Conservation (phyloP, 2,113 vertebrate species). For the Vicugna pacos region DNA sequence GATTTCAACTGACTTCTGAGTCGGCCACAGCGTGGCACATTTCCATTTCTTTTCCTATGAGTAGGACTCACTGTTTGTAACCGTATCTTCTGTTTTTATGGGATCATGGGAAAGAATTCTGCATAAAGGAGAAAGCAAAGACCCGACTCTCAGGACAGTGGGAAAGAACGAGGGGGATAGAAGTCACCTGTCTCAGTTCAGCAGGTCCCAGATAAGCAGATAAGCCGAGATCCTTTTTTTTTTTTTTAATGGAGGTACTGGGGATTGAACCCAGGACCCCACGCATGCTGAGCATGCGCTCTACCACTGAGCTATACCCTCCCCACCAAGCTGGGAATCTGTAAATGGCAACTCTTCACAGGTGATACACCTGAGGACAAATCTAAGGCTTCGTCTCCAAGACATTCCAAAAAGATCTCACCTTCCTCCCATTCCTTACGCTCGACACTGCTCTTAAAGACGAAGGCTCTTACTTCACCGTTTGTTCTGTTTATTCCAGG, state of each 20-base stretch:
- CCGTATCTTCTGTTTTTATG: not conserved
- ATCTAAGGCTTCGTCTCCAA: not conserved
- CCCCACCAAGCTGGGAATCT: not conserved
- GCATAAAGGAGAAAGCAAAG: not conserved
- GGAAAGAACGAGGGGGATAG: not conserved
- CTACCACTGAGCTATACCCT: no score
- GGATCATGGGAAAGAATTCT: not conserved
- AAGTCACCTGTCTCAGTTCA: not conserved
- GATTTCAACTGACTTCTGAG: not conserved
- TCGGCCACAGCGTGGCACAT: not conserved
- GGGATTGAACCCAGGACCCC: no score
- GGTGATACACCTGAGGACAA: not conserved
- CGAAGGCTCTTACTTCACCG: not conserved
- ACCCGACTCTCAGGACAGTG: not conserved
- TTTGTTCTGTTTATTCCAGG: not conserved
- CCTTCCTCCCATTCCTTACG: not conserved
- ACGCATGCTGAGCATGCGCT: no score
- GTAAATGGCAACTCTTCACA: not conserved
- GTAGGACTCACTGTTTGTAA: not conserved
- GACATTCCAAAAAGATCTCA: not conserved
- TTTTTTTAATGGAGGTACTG: no score
- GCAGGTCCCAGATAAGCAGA: not conserved
- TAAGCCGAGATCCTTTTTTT: no score
- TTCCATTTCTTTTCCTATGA: not conserved
- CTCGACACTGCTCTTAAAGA: not conserved